Percentiles rank a stretch among this genome's conserved stretches.
phyloP scores from a whole-genome alignment of 2,888 invertebrate species.

The Altica lythri region DNA sequence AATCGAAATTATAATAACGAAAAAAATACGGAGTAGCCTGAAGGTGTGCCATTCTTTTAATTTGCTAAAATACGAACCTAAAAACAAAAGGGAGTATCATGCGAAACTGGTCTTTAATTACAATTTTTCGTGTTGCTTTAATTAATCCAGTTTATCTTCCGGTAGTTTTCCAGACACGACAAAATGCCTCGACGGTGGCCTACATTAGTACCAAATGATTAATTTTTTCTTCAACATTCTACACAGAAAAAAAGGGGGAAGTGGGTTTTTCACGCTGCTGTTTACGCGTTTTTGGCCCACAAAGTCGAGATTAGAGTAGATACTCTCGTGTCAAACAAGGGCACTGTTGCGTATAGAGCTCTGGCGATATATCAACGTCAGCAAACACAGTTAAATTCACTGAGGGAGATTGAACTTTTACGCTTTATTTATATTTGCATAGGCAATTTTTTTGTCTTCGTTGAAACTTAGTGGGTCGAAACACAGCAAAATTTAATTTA shows the following conservation, averaged over 20 bases:
- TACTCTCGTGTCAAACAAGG: constrained; percentile 23
- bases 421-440: constrained; percentile 31
- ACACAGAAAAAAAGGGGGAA: constrained; percentile 1
- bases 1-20: too few relatives aligned
- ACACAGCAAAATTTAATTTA: constrained; percentile 21
- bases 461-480: constrained; percentile 13
- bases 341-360: constrained; percentile 30
- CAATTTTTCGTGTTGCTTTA: constrained; percentile 22
- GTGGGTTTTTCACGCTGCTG: constrained; percentile 20
- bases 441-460: constrained; percentile 26
- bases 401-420: constrained; percentile 28
- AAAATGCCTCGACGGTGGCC: constrained; percentile 13
- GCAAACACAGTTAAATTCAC: constrained; percentile 31
- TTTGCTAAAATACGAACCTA: background rate
- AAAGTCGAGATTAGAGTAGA: constrained; percentile 17
- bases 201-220: constrained; percentile 20
- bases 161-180: constrained; percentile 20
- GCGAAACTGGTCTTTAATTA: constrained; percentile 20
- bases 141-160: constrained; percentile 23
- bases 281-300: constrained; percentile 22
- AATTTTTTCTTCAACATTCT: constrained; percentile 15
- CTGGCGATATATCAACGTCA: constrained; percentile 33
- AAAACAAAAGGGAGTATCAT: constrained; percentile 13
- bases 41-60: background rate
- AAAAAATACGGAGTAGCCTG: too few relatives aligned